Percentiles rank a stretch among this genome's conserved stretches.
phyloP scores from a whole-genome alignment of 2,797 vertebrate genomes.

The Etheostoma perlongum region DNA sequence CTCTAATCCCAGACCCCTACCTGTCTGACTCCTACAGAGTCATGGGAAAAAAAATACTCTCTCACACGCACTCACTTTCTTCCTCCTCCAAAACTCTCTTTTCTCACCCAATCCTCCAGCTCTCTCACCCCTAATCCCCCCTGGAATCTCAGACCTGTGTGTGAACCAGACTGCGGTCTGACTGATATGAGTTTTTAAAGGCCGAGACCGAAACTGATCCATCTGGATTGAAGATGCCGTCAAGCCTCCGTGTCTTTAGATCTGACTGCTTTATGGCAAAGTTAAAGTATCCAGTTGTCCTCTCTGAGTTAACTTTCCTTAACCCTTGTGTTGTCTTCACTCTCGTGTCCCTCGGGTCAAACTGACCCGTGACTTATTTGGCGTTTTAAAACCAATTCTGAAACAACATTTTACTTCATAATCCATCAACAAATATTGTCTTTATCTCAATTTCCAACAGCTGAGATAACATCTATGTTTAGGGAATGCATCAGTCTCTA shows the following conservation, averaged over 20 bases:
- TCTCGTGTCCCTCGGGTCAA: too few relatives aligned
- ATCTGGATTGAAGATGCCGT: slow-evolving; percentile 21
- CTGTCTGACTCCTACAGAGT: slow-evolving; percentile 53
- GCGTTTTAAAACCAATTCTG: too few relatives aligned
- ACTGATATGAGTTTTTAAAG: slow-evolving; percentile 48
- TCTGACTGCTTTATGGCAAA: slow-evolving; percentile 14
- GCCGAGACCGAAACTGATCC: slow-evolving; percentile 35
- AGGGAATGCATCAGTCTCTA: too few relatives aligned
- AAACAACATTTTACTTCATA: too few relatives aligned
- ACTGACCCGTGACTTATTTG: too few relatives aligned
- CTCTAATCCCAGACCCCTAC: slow-evolving; percentile 60
- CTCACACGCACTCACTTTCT: slow-evolving; percentile 16
- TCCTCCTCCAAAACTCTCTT: slow-evolving; percentile 7
- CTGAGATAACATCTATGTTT: too few relatives aligned
- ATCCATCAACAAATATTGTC: too few relatives aligned
- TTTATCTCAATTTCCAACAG: too few relatives aligned
- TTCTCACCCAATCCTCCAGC: slow-evolving; percentile 55
- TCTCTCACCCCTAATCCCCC: slow-evolving; percentile 64
- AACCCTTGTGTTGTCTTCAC: too few relatives aligned
- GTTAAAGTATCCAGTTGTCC: not conserved
- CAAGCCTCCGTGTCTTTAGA: not conserved
- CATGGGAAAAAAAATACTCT: slow-evolving; percentile 49
- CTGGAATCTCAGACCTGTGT: slow-evolving; percentile 72
- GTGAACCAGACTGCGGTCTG: slow-evolving; percentile 60
- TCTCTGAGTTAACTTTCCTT: not conserved